Evolutionary conservation across 2,113 vertebrate genomes (phyloP).

Genomic region (Percina caprodes): DNA sequence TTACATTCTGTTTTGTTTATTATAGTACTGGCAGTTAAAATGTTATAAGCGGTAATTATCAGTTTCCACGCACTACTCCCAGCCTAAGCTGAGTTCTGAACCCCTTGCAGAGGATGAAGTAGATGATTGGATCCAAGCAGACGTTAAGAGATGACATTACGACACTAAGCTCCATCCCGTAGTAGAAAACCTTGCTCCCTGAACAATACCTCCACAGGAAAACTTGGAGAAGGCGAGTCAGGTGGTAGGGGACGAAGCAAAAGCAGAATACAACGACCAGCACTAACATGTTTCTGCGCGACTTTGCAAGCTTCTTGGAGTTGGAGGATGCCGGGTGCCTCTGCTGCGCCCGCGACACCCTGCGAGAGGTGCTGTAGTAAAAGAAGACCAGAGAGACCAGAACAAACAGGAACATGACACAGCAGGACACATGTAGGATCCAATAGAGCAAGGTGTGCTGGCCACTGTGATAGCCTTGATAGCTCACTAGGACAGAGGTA

Average conservation of each 20-base stretch:
- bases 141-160: slow-evolving; percentile 75
- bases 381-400: slow-evolving; percentile 63
- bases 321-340: neutral
- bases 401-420: slow-evolving; percentile 57
- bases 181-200: slow-evolving; percentile 15
- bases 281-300: slow-evolving; percentile 71
- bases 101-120: slow-evolving; percentile 78
- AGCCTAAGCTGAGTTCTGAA: slow-evolving; percentile 65
- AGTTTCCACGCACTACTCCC: neutral
- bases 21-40: neutral
- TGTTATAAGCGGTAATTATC: neutral
- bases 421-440: slow-evolving; percentile 37
- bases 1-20: neutral
- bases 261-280: slow-evolving; percentile 78
- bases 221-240: slow-evolving; percentile 73
- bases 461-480: slow-evolving; percentile 20
- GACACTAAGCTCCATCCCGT: slow-evolving; percentile 70
- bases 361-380: slow-evolving; percentile 55
- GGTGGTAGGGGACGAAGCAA: slow-evolving; percentile 82
- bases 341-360: slow-evolving; percentile 42
- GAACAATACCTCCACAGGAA: slow-evolving; percentile 32
- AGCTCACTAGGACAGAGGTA: neutral
- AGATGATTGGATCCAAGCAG: slow-evolving; percentile 82
- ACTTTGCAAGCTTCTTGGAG: slow-evolving; percentile 57
- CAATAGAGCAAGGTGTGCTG: slow-evolving; percentile 30